Evolutionary conservation across 2,888 invertebrate genomes (phyloP), one percentile per base, ranked within the genome.

Genomic region (Hyposoter didymator): DNA sequence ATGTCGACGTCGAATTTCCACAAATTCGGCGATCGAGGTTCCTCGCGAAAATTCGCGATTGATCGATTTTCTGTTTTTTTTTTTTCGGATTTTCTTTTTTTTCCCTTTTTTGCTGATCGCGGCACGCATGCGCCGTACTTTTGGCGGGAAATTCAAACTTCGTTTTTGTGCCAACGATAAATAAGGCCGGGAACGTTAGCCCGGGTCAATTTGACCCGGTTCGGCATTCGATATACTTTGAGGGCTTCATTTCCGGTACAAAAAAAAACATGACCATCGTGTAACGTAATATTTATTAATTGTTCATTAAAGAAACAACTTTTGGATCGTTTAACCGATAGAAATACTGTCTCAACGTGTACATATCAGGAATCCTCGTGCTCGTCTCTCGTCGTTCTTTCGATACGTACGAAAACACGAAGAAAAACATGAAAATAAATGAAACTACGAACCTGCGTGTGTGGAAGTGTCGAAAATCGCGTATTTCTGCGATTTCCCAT

Each of bases 271-370:
- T 5, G 5, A 28, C 1, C 12, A 0, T 14, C 5, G 10, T 14
- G 28, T 17, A 28, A 59, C 59, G 12, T 28, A 4, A 28, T 14
- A 59, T 59, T 28, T 28, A 59, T 66, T 66, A 1, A 66, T 66
- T 35, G 4, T 12, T 67, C 22, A 70, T 70, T 49, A 14, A 49
- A 47, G 43, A 12, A 12, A 39, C 7, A 69, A 2, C 43, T 43
- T 52, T n/a, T 45, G 55, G 67, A 47, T 35, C 8, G 39, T 14
- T 67, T 55, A 69, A 62, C 49, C 59, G 75, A 59, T 69, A 59
- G 45, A 69, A 75, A 82, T 69, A 82, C 81, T 69, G 64, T 28
- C 6, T 14, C 14, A 5, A 59, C 1, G 59, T 59, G 10, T 39
- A 39, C 0, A 39, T 39, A 39, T 39, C 8, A 10, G 39, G 39